phyloP scores from a whole-genome alignment of 2,113 vertebrate species.

The Cricetomys ansorgei region DNA sequence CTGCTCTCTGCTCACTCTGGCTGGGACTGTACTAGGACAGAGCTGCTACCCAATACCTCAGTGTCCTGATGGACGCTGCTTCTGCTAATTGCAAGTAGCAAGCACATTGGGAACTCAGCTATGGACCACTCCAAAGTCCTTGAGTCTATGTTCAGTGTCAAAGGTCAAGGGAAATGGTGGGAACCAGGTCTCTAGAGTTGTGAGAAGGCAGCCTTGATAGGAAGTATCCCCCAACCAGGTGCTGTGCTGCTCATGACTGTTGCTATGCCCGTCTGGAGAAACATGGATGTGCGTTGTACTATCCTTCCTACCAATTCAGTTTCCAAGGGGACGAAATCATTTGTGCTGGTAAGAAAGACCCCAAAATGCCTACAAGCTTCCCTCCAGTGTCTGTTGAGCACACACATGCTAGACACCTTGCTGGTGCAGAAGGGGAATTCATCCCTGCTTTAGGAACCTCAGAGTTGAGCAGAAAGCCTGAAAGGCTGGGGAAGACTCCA shows the following conservation, averaged over 20 bases:
- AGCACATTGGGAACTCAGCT: not conserved
- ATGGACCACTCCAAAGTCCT: not conserved
- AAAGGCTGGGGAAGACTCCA: not conserved
- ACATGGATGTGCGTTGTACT: fast-evolving
- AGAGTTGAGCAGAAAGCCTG: not conserved
- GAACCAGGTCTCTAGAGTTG: not conserved
- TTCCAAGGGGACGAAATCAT: fast-evolving
- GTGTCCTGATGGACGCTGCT: too few species aligned
- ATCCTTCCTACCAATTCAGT: fast-evolving
- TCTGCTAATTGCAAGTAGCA: too few species aligned
- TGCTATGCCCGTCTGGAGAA: conserved; percentile 30
- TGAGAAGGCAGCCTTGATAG: too few species aligned
- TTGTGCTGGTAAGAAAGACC: conserved; percentile 56
- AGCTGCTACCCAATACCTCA: too few species aligned
- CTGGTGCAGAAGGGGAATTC: not conserved
- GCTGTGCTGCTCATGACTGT: conserved; percentile 73
- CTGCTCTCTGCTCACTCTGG: fast-evolving
- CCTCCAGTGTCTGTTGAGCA: not conserved
- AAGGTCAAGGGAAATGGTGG: not conserved
- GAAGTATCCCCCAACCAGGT: conserved; percentile 12
- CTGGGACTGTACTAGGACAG: too few species aligned
- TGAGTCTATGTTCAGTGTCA: not conserved
- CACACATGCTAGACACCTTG: fast-evolving
- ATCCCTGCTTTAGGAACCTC: not conserved
- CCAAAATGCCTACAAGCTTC: fast-evolving